Conservation (phyloP, 1,140 invertebrate genomes). For the Neodiprion lecontei region DNA sequence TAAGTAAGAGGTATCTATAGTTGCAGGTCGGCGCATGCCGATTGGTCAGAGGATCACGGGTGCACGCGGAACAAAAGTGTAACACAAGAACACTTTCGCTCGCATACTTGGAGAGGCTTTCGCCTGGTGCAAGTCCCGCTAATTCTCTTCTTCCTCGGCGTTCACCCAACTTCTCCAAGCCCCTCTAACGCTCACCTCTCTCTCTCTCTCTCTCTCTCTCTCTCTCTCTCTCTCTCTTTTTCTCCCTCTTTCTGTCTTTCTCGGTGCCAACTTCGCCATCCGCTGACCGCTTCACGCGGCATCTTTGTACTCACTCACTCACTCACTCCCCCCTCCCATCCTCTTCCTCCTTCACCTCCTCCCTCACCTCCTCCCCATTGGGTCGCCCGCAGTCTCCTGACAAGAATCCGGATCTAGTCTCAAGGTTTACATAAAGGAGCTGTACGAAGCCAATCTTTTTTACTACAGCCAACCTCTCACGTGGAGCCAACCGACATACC, state of each 20-base stretch:
- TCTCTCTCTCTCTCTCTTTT: neutral
- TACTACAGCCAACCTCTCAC: neutral
- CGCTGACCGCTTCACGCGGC: neutral
- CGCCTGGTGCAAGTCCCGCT: neutral
- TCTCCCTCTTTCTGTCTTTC: constrained; percentile 14
- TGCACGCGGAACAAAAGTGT: constrained; percentile 23
- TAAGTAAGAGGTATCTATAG: too few species aligned
- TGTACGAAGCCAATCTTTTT: constrained; percentile 16
- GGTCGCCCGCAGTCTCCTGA: constrained; percentile 22
- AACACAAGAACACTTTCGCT: constrained; percentile 57
- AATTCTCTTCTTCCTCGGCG: neutral
- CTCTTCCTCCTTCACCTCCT: neutral
- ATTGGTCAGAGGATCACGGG: too few species aligned
- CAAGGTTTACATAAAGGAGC: constrained; percentile 59
- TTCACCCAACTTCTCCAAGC: constrained; percentile 13
- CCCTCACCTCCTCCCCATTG: neutral
- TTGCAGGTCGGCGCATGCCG: too few species aligned
- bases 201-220: constrained; percentile 24
- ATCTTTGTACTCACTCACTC: neutral
- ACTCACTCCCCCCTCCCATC: neutral
- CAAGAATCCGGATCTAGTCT: constrained; percentile 59
- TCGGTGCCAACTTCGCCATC: neutral
- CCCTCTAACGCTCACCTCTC: constrained; percentile 16
- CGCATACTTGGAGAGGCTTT: constrained; percentile 32
- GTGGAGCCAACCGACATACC: neutral